These are phyloP conservation scores for Amblyjoppa proteus DNA, from an alignment of 2,888 invertebrate species.

Conservation along the genomic window DNA sequence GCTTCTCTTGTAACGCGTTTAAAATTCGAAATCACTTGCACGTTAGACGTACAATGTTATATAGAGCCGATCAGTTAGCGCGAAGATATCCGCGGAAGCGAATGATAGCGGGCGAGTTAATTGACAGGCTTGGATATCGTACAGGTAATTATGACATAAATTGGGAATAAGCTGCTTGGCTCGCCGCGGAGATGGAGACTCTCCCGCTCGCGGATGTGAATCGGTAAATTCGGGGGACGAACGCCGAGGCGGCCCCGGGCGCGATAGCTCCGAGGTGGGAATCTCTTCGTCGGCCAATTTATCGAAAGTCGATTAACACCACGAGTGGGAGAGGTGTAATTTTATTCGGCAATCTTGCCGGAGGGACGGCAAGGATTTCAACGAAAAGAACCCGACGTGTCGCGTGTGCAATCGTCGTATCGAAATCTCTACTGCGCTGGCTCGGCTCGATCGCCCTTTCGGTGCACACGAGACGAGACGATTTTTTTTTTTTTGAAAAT, in stretches of 20 bases:
- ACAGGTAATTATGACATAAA: constrained; percentile 70
- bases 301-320: constrained; percentile 63
- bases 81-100: constrained; percentile 32
- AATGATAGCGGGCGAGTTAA: constrained; percentile 60
- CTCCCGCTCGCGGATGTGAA: background rate
- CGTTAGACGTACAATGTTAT: constrained; percentile 51
- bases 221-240: background rate
- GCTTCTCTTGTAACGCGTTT: constrained; percentile 49
- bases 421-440: background rate
- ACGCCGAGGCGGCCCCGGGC: background rate
- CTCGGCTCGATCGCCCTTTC: background rate
- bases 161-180: constrained; percentile 64
- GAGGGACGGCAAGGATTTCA: background rate
- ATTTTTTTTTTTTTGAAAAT: background rate
- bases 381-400: background rate
- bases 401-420: background rate
- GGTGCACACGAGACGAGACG: background rate
- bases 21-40: constrained; percentile 65
- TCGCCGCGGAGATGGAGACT: background rate
- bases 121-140: constrained; percentile 72
- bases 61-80: constrained; percentile 54
- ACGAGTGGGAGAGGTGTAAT: constrained; percentile 45
- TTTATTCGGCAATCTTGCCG: constrained; percentile 28
- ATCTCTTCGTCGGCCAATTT: constrained; percentile 38
- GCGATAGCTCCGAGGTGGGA: constrained; percentile 37